Base-by-base conservation (phyloP, 2,797 vertebrate genomes). In the Crypturellus tataupa region DNA sequence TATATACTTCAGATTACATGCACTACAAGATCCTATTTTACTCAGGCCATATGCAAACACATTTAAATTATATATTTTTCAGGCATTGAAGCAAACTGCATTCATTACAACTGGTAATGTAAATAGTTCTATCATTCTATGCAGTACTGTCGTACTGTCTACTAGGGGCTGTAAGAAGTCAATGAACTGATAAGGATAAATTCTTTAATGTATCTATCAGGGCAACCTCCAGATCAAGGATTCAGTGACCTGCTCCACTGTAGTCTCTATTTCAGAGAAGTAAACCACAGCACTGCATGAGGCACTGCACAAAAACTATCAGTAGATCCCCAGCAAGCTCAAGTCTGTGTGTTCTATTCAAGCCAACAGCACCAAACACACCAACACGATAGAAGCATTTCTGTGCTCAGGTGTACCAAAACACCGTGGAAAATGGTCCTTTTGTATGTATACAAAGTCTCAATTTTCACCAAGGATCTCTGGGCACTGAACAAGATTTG, bases 51-150 rank as follows among this genome's bases (percentile, higher is more conserved):
- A 39, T 25, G 29, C 42, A 51, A 91, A 64, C 15, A 15, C 23
- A 51, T 51, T 33, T 51, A 70, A 51, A 53, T 27, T 29, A 64
- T 35, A 13, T 12, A 5, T 12, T 58, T 75, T 70, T 70, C 49
- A 70, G 23, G 23, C 18, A 33, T 33, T n/a, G 75, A 58, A 63
- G 42, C 37, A 53, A 72, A 31, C 21, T 39, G 24, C 21, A 27
- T 4, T 2, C 10, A 24, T 70, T 70, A 59, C 9, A 69, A n/a
- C 4, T 10, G 12, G 59, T n/a, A 20, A 44, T 0, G 0, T 17
- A 60, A 60, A 31, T 14, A 37, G 9, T 44, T 53, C 64, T 25
- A 16, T 55, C 29, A 16, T 31, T 31, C 9, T 18, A 31, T 31
- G 53, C 29, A 55, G 53, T 31, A 55, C 53, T 18, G 40, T 64